Evolutionary conservation across 37 sponge, comb jelly and placozoan genomes (phyloP).

Genomic region (Petrosia ficiformis): DNA sequence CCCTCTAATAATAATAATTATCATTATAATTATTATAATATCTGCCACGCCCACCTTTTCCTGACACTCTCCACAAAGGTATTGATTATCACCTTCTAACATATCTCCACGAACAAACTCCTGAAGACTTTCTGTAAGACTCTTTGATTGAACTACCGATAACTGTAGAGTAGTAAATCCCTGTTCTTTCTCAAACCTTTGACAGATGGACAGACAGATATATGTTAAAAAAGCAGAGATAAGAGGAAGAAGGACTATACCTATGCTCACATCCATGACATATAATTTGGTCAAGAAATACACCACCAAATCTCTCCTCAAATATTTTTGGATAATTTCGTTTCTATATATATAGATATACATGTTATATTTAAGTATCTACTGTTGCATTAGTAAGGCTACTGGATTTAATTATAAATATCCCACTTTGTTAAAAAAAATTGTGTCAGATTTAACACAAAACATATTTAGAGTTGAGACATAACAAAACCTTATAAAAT

Average conservation of each 20-base stretch:
- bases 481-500: too few species aligned
- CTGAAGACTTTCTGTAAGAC: slow-evolving; percentile 79
- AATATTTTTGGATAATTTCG: slow-evolving; percentile 44
- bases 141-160: slow-evolving; percentile 53
- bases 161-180: slow-evolving; percentile 77
- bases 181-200: slow-evolving; percentile 84
- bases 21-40: background rate
- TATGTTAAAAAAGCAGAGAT: background rate
- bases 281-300: slow-evolving; percentile 89
- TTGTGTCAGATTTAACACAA: too few species aligned
- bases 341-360: too few species aligned
- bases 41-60: slow-evolving; percentile 62
- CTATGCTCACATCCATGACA: slow-evolving; percentile 90
- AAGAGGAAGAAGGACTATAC: background rate
- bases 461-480: too few species aligned
- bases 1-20: slow-evolving; percentile 44
- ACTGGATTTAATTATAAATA: too few species aligned
- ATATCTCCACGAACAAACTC: slow-evolving; percentile 93
- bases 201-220: slow-evolving; percentile 4
- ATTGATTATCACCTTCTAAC: slow-evolving; percentile 96
- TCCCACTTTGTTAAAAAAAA: too few species aligned
- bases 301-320: slow-evolving; percentile 78
- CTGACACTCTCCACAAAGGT: slow-evolving; percentile 91
- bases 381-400: too few species aligned
- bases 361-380: too few species aligned